Percentiles rank a stretch among this genome's conserved stretches.
Evolutionary conservation across 2,113 vertebrate species (phyloP).

Genomic region (Cyphomyrus plagiostoma): DNA sequence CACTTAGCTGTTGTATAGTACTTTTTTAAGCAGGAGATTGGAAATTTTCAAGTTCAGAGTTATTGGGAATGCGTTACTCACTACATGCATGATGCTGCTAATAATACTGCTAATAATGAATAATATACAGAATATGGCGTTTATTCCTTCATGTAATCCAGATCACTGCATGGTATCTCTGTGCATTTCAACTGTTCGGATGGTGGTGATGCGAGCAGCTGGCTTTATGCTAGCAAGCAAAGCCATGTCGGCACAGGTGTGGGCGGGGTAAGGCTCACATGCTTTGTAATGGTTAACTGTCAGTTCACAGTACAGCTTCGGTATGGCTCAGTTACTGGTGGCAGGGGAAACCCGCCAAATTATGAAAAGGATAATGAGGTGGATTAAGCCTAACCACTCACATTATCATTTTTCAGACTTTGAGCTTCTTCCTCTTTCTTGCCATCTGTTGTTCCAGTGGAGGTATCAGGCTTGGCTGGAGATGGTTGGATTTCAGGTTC

Average conservation of each 20-base stretch:
- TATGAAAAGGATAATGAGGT: slow-evolving; percentile 2
- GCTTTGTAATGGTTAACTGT: neutral
- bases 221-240: neutral
- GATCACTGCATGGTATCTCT: neutral
- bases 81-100: neutral
- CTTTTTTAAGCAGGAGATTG: neutral
- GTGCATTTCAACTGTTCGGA: neutral
- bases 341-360: neutral
- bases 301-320: neutral
- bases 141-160: neutral
- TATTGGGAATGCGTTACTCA: neutral
- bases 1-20: neutral
- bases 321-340: neutral
- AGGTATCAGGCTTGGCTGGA: slow-evolving; percentile 55
- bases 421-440: slow-evolving; percentile 57
- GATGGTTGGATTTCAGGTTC: slow-evolving; percentile 35
- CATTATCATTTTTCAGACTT: slow-evolving; percentile 75
- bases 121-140: neutral
- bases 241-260: neutral
- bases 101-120: neutral
- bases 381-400: slow-evolving; percentile 50
- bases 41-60: neutral
- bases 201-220: neutral
- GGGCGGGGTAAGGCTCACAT: neutral
- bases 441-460: slow-evolving; percentile 47